Evolutionary conservation across 1,140 invertebrate genomes (phyloP).

Genomic region (Conus ventricosus): DNA sequence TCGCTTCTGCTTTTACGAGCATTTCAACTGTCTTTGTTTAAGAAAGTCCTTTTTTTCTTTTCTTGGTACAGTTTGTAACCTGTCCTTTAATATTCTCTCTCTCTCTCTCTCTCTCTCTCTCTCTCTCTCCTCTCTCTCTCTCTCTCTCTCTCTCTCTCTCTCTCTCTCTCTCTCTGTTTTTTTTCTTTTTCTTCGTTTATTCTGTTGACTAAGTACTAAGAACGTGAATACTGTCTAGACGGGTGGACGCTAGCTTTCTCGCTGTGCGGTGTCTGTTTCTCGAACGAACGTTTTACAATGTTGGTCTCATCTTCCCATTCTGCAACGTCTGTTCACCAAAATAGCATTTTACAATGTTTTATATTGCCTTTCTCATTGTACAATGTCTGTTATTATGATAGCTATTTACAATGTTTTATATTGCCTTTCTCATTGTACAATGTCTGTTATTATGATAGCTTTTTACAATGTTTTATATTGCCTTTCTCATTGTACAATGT

Average conservation of each 20-base stretch:
- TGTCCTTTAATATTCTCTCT: not conserved
- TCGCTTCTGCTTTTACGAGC: not conserved
- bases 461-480: no score
- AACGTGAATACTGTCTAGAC: not conserved
- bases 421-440: no score
- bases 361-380: no score
- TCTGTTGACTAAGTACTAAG: not conserved
- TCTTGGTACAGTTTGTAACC: not conserved
- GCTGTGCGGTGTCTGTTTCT: no score
- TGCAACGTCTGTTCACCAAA: not conserved
- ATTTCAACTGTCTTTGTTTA: not conserved
- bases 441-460: no score
- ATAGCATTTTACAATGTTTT: not conserved
- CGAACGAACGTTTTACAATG: no score
- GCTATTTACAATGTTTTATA: no score
- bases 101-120: not conserved
- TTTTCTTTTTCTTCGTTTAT: not conserved
- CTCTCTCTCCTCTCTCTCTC: conserved; percentile 4
- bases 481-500: no score
- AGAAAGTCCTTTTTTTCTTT: not conserved
- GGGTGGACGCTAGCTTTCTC: not conserved
- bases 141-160: conserved; percentile 19
- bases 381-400: no score
- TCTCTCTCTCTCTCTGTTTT: conserved; percentile 16
- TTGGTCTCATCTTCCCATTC: no score